Evolutionary conservation across 2,797 vertebrate species (phyloP), one percentile per base, ranked within the genome.

Genomic region (Champsocephalus gunnari): DNA sequence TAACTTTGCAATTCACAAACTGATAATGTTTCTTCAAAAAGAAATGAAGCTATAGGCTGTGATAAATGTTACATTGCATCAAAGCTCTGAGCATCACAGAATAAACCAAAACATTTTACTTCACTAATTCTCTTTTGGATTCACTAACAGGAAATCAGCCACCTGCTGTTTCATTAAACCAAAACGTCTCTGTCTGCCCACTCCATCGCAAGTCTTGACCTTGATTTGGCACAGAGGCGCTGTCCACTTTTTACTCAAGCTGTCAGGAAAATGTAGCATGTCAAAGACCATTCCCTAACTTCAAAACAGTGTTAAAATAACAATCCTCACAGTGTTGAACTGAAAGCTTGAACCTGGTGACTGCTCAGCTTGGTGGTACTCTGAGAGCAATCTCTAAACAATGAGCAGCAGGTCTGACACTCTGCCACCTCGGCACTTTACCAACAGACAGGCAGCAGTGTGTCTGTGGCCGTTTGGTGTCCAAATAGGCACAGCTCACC

Each of bases 281-380:
- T 81, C 73, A 71, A 49, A 74, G 61, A 81, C 24, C 53, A 67
- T 75, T 66, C 63, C 58, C 16, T 6, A 32, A 65, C 59, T 11
- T 73, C 12, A 63, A 71, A 55, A 74, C 53, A 14, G 41, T 65
- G 70, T 58, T 64, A 65, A 56, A 70, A 67, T 57, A 65, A 50
- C 44, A 60, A 58, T 73, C 54, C 32, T 41, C 63, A 61, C 1
- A 7, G 21, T 53, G 49, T 43, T 77, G 45, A 76, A 62, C 78
- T 87, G 64, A 85, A 78, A 80, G 79, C 66, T 77, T 69, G 75
- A 82, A 81, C 84, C 63, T 82, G 71, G 62, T 34, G 34, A 28
- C 73, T 63, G 34, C 48, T 51, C 62, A 66, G 72, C 66, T 70
- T 72, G 78, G n/a, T 74, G 61, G n/a, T 77, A 28, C 19, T 14